Conservation (phyloP, 2,113 vertebrate genomes). For the Gambusia holbrooki region DNA sequence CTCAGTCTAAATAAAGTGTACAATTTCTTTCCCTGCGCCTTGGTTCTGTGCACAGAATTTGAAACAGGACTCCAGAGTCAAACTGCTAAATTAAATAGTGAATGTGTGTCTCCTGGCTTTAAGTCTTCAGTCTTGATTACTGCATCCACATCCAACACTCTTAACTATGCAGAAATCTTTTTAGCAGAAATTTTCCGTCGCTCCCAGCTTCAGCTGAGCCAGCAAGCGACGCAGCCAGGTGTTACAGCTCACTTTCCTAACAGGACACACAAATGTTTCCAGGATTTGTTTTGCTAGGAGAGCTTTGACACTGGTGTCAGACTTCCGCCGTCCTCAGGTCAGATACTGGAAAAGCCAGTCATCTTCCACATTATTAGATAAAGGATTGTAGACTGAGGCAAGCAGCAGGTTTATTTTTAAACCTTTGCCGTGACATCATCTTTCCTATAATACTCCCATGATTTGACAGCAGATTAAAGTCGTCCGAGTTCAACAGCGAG, state of each 20-base stretch:
- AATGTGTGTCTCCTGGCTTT: background rate
- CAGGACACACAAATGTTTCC: slow-evolving; percentile 10
- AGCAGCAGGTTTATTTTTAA: background rate
- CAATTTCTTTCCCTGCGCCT: background rate
- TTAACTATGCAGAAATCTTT: background rate
- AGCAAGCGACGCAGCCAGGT: background rate
- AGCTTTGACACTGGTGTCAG: slow-evolving; percentile 5
- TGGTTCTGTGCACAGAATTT: background rate
- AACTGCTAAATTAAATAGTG: background rate
- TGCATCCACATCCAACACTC: background rate
- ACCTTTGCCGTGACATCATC: background rate
- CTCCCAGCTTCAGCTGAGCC: background rate
- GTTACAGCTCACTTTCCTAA: background rate
- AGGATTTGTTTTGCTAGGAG: slow-evolving; percentile 2
- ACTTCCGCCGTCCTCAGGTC: slow-evolving; percentile 1
- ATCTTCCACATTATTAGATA: slow-evolving; percentile 27
- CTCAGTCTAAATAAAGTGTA: background rate
- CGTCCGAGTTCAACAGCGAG: background rate
- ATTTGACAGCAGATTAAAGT: background rate
- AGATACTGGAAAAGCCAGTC: slow-evolving; percentile 4
- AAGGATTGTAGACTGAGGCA: background rate
- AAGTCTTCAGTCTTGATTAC: slow-evolving; percentile 5
- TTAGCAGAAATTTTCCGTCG: background rate
- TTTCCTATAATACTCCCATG: background rate
- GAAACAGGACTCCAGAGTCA: background rate